Conservation (phyloP, 2,113 vertebrate species). For the Chaetorhynchus papuensis region DNA sequence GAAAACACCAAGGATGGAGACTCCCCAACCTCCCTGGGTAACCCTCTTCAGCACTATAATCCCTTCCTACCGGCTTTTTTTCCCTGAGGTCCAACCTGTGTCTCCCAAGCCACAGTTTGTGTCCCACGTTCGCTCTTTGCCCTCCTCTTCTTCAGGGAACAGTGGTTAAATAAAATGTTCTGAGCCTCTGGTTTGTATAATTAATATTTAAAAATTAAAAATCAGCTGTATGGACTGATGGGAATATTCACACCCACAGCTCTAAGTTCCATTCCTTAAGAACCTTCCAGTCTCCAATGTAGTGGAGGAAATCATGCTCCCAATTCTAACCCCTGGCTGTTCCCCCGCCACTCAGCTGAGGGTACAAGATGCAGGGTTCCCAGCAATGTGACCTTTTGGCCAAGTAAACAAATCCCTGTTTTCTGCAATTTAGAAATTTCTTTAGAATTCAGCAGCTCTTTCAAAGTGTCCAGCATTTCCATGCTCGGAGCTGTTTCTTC, state of each 20-base stretch:
- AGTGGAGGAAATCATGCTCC: not conserved
- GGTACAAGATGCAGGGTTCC: not conserved
- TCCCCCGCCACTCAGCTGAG: not conserved
- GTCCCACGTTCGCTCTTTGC: not conserved
- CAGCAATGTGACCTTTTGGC: not conserved
- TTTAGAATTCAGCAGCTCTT: not conserved
- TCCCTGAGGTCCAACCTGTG: not conserved
- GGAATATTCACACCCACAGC: not conserved
- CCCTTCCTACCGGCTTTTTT: not conserved
- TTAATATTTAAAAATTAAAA: not conserved
- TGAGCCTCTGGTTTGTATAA: not conserved
- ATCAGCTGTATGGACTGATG: too few relatives aligned
- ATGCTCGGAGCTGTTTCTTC: not conserved
- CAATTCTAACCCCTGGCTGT: not conserved
- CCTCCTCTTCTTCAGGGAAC: not conserved
- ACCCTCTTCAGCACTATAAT: not conserved
- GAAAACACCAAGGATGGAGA: not conserved
- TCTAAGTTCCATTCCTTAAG: not conserved
- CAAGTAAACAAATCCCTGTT: not conserved
- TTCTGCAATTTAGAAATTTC: not conserved
- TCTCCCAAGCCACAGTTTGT: not conserved
- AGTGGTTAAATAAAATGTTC: not conserved
- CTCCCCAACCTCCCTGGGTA: not conserved
- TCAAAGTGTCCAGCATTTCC: rapidly evolving
- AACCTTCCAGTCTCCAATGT: not conserved